Conservation (phyloP, 1,140 invertebrate genomes). For the Drosophila pseudoobscura region DNA sequence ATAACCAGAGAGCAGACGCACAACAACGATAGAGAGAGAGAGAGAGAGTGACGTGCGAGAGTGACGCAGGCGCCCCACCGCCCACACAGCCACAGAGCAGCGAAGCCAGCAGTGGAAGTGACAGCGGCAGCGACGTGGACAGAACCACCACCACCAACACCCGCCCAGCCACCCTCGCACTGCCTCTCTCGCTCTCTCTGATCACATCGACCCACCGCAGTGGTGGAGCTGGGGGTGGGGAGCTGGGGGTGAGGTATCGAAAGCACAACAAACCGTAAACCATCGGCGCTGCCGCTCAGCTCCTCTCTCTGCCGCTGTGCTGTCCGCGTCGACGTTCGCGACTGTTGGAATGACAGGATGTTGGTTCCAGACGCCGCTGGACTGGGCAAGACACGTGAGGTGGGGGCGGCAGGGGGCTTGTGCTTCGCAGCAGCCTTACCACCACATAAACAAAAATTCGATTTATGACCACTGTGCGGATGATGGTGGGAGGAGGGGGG, state of each 20-base stretch:
- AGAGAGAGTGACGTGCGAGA: slow-evolving; percentile 13
- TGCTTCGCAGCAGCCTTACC: slow-evolving; percentile 65
- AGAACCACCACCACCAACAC: slow-evolving; percentile 61
- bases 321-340: slow-evolving; percentile 30
- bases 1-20: slow-evolving; percentile 38
- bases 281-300: slow-evolving; percentile 46
- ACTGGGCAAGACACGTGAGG: slow-evolving; percentile 5
- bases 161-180: slow-evolving; percentile 10
- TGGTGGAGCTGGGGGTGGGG: too few species aligned
- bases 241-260: slow-evolving; percentile 36
- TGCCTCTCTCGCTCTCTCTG: background rate
- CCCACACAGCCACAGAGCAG: slow-evolving; percentile 9
- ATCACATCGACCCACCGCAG: too few species aligned
- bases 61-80: slow-evolving; percentile 36
- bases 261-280: slow-evolving; percentile 83
- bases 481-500: slow-evolving; percentile 2
- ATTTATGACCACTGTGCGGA: slow-evolving; percentile 80
- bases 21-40: slow-evolving; percentile 9
- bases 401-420: background rate
- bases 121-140: slow-evolving; percentile 23
- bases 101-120: slow-evolving; percentile 23
- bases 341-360: slow-evolving; percentile 63
- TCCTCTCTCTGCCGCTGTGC: background rate
- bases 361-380: slow-evolving; percentile 29
- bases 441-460: slow-evolving; percentile 81